phyloP scores from a whole-genome alignment of 2,797 vertebrate species.

The Sebastiscus albofasciatus region DNA sequence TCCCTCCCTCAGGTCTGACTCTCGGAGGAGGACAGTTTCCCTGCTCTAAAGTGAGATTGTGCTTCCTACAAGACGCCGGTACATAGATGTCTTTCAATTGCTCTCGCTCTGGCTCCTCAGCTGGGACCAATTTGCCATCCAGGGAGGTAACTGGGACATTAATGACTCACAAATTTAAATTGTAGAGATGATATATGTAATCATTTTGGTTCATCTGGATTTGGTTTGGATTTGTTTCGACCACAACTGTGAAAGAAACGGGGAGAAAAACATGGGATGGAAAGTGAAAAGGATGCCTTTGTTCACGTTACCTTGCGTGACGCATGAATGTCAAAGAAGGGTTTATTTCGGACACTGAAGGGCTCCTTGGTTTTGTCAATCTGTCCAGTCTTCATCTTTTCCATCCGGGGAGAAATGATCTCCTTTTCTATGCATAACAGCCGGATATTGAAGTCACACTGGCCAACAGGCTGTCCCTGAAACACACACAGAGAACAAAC shows the following conservation, averaged over 20 bases:
- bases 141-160: conserved; percentile 3
- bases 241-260: conserved; percentile 1
- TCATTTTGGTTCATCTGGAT: background rate
- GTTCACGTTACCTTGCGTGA: conserved; percentile 90
- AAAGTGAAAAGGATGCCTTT: background rate
- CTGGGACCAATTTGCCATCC: conserved; percentile 4
- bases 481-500: conserved; percentile 43
- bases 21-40: background rate
- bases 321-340: conserved; percentile 93
- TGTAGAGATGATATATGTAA: background rate
- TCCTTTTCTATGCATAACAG: conserved; percentile 96
- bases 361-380: conserved; percentile 97
- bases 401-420: conserved; percentile 93
- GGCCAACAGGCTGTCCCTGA: conserved; percentile 95
- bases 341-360: conserved; percentile 94
- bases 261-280: background rate
- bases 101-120: background rate
- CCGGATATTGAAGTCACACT: conserved; percentile 94
- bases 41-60: background rate
- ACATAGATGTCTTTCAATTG: conserved; percentile 12
- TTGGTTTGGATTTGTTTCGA: background rate
- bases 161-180: background rate
- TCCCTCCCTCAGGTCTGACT: background rate
- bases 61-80: background rate
- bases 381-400: conserved; percentile 95